A percentile compares a stretch with the other conserved stretches of the same genome.
phyloP scores from a whole-genome alignment of 2,888 invertebrate genomes.

The Gerosis bhagava region DNA sequence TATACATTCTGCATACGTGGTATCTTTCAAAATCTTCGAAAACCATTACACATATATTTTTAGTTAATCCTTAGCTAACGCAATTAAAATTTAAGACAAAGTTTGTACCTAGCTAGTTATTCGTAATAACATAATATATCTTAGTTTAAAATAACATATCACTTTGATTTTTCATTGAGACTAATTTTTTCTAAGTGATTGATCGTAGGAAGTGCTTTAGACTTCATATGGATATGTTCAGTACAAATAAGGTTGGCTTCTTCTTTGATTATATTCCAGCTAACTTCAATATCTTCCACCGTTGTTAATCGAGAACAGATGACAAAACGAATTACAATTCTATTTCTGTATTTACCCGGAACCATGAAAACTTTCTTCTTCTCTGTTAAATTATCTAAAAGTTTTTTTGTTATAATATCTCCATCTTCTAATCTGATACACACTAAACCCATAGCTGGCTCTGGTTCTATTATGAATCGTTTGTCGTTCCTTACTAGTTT shows the following conservation, averaged over 20 bases:
- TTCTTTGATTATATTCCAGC: constrained; percentile 86
- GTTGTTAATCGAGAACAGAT: constrained; percentile 89
- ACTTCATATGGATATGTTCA: constrained; percentile 48
- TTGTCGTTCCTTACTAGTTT: constrained; percentile 85
- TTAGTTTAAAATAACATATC: constrained; percentile 18
- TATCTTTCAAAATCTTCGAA: no score
- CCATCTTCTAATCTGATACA: constrained; percentile 93
- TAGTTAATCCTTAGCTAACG: no score
- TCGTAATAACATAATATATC: no score
- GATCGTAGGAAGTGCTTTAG: constrained; percentile 46
- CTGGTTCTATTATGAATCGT: constrained; percentile 90
- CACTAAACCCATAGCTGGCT: constrained; percentile 90
- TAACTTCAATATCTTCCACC: constrained; percentile 87
- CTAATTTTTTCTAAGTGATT: constrained; percentile 54
- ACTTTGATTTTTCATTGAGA: constrained; percentile 65
- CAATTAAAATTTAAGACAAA: no score
- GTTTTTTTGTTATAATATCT: constrained; percentile 85
- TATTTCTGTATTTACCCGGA: constrained; percentile 86
- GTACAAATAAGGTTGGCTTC: constrained; percentile 67
- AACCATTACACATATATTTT: no score
- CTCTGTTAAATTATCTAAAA: constrained; percentile 88
- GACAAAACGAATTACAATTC: constrained; percentile 90
- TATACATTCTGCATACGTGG: no score
- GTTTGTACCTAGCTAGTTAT: no score
- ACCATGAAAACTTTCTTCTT: constrained; percentile 92